These are phyloP conservation scores for Atta cephalotes DNA, from an alignment of 1,140 invertebrate species.

Conservation along the genomic window DNA sequence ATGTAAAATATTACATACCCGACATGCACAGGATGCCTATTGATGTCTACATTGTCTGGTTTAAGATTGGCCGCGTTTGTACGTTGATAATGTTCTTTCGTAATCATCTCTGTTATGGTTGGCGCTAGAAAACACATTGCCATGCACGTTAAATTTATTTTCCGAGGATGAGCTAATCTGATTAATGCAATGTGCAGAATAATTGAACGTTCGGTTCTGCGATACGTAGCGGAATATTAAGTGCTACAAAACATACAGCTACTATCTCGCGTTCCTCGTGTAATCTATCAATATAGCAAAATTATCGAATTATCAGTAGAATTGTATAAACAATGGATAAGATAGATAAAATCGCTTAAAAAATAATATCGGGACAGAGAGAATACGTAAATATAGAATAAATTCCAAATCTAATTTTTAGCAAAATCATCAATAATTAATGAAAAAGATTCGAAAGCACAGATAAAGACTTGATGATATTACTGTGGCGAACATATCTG, in stretches of 20 bases:
- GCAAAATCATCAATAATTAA: not conserved
- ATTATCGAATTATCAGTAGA: not conserved
- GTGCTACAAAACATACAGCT: not conserved
- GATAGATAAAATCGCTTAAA: not conserved
- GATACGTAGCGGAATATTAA: constrained; percentile 18
- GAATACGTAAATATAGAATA: not conserved
- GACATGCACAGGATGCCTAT: constrained; percentile 93
- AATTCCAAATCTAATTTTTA: not conserved
- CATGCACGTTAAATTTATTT: constrained; percentile 13
- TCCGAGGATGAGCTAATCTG: not conserved
- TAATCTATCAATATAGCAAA: not conserved
- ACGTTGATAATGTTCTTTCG: constrained; percentile 85
- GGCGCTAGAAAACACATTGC: constrained; percentile 78
- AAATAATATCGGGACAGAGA: not conserved
- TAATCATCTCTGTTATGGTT: constrained; percentile 85
- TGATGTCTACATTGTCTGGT: constrained; percentile 96
- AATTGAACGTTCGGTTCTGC: constrained; percentile 7
- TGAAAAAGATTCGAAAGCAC: not conserved
- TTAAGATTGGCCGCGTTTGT: constrained; percentile 87
- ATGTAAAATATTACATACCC: constrained; percentile 89
- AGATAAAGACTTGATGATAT: not conserved
- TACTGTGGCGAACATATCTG: not conserved
- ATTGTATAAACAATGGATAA: constrained; percentile 1
- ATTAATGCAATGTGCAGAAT: not conserved
- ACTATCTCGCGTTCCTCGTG: not conserved